Base-by-base conservation (phyloP, 2,113 vertebrate genomes). In the Daubentonia madagascariensis region DNA sequence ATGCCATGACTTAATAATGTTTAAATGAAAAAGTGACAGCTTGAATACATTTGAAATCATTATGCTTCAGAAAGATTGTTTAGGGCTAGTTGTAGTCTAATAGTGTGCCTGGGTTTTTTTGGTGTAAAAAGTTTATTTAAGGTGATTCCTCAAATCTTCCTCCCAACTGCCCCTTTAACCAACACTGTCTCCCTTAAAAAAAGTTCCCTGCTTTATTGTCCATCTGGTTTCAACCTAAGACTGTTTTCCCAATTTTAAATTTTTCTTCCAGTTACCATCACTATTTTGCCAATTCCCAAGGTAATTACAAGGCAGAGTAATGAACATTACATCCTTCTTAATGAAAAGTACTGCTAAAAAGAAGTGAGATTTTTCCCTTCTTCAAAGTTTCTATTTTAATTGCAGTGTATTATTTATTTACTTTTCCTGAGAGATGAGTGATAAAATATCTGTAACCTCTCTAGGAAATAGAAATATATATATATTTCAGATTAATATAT, bases 11-110 rank as follows among this genome's bases (percentile, higher is more conserved):
- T 94, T 86, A 92, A 86, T 75, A 75, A 79, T 13, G 2, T 80
- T 93, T 54, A 73, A 84, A 76, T 93, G 50, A 80, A 97, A 94
- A 65, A 67, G 14, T 63, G 50, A 50, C 57, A 87, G 40, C 32
- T 84, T 57, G 22, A 95, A 67, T 83, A 37, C 12, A 79, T 76
- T 68, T 37, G 54, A 85, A 63, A 67, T 3, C 23, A 85, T 70
- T 70, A 28, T 17, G 25, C 57, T 91, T 80, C 22, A 94, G 45
- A 85, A 91, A 89, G 25, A 59, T 48, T 52, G 18, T 68, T 73
- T 7, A 5, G 14, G 12, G 4, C 9, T 8, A 10, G 2, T 76
- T 81, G 12, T 7, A 45, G 3, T 11, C 23, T 30, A 83, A 37
- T 14, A 13, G 28, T 7, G 11, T 70, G 6, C 30, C 43, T 76